A percentile compares a stretch with the other conserved stretches of the same genome.
These are phyloP conservation scores for Heliconius sara DNA, from an alignment of 2,888 invertebrate species.

Conservation along the genomic window DNA sequence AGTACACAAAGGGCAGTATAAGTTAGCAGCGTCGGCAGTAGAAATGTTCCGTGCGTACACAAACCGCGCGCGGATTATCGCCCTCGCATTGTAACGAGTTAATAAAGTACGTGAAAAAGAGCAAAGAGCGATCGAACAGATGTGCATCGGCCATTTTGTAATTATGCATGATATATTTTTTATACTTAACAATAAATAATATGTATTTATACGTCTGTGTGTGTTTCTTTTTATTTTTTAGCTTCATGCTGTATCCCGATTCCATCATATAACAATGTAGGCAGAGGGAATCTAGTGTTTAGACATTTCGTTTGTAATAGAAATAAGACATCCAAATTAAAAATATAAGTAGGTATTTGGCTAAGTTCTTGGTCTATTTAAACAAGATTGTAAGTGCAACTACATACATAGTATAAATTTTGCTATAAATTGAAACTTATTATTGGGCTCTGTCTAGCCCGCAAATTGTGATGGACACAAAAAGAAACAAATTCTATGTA, in stretches of 20 bases:
- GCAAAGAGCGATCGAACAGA: constrained; percentile 53
- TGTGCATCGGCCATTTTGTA: constrained; percentile 47
- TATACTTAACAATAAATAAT: background rate
- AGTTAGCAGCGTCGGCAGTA: constrained; percentile 8
- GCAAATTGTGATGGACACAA: background rate
- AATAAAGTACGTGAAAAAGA: constrained; percentile 55
- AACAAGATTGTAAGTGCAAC: background rate
- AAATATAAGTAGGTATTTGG: too few relatives aligned
- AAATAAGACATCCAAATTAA: background rate
- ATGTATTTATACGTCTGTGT: background rate
- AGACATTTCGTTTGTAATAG: background rate
- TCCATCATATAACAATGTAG: too few relatives aligned
- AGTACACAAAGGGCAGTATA: constrained; percentile 6
- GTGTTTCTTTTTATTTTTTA: background rate
- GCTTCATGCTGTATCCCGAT: too few relatives aligned
- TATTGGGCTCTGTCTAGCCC: background rate
- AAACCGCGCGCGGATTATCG: constrained; percentile 48
- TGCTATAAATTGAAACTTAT: background rate
- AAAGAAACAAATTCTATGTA: background rate
- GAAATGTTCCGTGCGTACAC: constrained; percentile 41
- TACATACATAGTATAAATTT: background rate
- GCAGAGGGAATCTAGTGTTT: background rate
- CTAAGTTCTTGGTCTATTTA: background rate
- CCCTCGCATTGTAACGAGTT: constrained; percentile 50
- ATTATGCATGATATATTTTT: constrained; percentile 28